These are phyloP conservation scores for Theretra japonica DNA, from an alignment of 2,888 invertebrate genomes.

Conservation along the genomic window DNA sequence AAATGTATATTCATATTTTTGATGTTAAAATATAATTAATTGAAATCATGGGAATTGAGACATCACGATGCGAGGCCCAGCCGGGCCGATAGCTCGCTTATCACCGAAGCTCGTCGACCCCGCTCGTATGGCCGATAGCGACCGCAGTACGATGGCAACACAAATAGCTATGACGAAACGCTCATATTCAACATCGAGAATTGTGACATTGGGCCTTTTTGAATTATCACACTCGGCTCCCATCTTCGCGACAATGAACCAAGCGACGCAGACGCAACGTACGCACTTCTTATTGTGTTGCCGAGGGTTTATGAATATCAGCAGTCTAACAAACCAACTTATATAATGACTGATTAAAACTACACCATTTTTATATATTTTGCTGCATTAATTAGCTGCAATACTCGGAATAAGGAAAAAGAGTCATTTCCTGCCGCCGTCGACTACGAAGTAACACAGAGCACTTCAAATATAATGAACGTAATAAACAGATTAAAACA, in stretches of 20 bases:
- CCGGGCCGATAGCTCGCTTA: conserved; percentile 47
- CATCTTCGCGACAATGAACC: neutral
- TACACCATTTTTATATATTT: neutral
- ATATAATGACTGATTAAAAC: neutral
- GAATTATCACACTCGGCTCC: neutral
- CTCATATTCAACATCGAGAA: conserved; percentile 16
- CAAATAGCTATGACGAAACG: conserved; percentile 25
- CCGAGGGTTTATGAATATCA: neutral
- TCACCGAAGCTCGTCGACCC: conserved; percentile 56
- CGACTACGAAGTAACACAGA: neutral
- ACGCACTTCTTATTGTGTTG: neutral
- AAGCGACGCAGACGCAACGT: neutral
- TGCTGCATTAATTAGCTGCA: conserved; percentile 1
- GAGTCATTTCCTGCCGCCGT: conserved; percentile 4
- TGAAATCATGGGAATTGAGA: conserved; percentile 53
- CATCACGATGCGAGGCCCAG: conserved; percentile 46
- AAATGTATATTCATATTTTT: neutral
- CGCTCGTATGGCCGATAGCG: conserved; percentile 44
- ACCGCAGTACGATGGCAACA: conserved; percentile 14
- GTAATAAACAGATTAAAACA: neutral
- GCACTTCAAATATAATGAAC: neutral
- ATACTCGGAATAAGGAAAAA: conserved; percentile 8
- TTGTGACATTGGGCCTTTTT: conserved; percentile 16
- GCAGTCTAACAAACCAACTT: neutral
- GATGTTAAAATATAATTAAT: conserved; percentile 46